phyloP scores from a whole-genome alignment of 1,140 invertebrate genomes.

The Pseudomyrmex dendroicus region DNA sequence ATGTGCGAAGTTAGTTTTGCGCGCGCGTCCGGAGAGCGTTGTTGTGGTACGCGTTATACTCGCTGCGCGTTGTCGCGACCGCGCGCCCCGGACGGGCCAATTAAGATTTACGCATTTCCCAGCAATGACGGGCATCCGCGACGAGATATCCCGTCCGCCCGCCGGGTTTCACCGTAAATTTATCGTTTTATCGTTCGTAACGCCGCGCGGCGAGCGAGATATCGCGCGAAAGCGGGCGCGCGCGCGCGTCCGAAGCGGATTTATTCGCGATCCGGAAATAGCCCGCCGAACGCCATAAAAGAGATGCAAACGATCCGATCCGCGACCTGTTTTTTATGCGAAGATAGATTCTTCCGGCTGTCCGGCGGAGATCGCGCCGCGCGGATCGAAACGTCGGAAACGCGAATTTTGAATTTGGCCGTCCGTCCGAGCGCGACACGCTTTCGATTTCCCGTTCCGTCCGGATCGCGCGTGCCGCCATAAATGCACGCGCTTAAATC shows the following conservation, averaged over 20 bases:
- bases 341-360: constrained; percentile 17
- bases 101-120: constrained; percentile 73
- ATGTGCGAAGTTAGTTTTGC: constrained; percentile 6
- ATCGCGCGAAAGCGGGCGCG: neutral
- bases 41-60: neutral
- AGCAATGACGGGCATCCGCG: constrained; percentile 52
- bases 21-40: neutral
- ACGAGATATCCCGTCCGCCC: constrained; percentile 34
- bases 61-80: neutral
- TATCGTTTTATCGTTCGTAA: constrained; percentile 67
- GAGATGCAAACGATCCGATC: neutral
- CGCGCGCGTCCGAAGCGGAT: constrained; percentile 25
- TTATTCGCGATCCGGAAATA: constrained; percentile 58
- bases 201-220: constrained; percentile 28
- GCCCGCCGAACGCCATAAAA: constrained; percentile 20
- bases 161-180: constrained; percentile 56
- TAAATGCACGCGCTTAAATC: constrained; percentile 14
- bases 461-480: neutral
- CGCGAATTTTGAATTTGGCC: constrained; percentile 5
- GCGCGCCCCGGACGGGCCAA: constrained; percentile 53
- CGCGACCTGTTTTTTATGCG: constrained; percentile 5
- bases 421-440: neutral
- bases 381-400: constrained; percentile 1
- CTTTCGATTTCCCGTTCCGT: neutral
- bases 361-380: neutral